Conservation (phyloP, 2,113 vertebrate species). For the Hemiprocne comata region DNA sequence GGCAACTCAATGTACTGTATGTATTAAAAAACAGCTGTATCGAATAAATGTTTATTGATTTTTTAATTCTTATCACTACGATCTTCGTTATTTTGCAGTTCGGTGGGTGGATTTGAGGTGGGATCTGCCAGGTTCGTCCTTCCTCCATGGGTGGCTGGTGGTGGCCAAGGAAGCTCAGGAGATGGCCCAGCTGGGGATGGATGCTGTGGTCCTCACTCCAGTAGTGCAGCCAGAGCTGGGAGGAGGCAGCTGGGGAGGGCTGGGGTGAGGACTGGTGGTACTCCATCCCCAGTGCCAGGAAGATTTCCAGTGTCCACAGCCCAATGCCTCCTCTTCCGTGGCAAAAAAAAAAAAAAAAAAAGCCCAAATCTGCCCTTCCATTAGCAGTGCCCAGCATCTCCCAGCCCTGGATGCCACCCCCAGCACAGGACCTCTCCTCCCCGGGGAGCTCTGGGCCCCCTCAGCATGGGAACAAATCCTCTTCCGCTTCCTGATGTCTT, state of each 20-base stretch:
- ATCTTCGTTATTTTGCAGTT: background rate
- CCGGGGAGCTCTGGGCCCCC: background rate
- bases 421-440: background rate
- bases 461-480: constrained; percentile 1
- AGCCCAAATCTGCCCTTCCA: background rate
- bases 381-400: background rate
- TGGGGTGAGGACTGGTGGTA: background rate
- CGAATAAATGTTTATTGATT: constrained; percentile 82
- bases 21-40: constrained; percentile 75
- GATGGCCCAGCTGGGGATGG: background rate
- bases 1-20: constrained; percentile 71
- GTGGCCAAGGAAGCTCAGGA: background rate
- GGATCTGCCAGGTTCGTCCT: background rate
- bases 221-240: background rate
- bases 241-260: background rate
- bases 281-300: too few relatives aligned
- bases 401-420: background rate
- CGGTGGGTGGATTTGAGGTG: background rate
- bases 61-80: constrained; percentile 18
- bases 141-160: too few relatives aligned
- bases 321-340: accelerated
- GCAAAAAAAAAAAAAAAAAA: background rate
- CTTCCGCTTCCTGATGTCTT: background rate
- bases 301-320: background rate
- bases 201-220: accelerated